Evolutionary conservation across 2,113 vertebrate genomes (phyloP).

Genomic region (Crotalus helleri): DNA sequence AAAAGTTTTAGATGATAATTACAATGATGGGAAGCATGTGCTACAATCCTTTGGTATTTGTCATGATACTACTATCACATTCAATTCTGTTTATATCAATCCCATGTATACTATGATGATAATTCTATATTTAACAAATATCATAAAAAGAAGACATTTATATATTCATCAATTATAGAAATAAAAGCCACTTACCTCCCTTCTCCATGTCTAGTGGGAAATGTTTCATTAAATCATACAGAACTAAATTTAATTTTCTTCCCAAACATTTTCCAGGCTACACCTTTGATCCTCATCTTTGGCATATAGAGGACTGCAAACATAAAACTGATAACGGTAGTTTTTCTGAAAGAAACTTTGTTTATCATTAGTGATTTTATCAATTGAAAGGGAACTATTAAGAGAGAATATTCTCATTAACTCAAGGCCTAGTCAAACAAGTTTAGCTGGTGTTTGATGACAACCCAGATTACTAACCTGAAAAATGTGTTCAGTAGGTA

Average conservation of each 20-base stretch:
- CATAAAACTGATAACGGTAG: not conserved
- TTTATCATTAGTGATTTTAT: not conserved
- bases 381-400: not conserved
- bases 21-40: constrained; percentile 44
- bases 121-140: constrained; percentile 48
- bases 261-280: not conserved
- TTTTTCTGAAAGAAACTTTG: not conserved
- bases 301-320: not conserved
- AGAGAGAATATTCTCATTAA: not conserved
- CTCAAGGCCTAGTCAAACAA: not conserved
- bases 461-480: not conserved
- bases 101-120: constrained; percentile 31
- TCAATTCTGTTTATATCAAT: constrained; percentile 45
- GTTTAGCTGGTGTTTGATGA: not conserved
- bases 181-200: constrained; percentile 13
- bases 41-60: constrained; percentile 46
- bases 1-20: constrained; percentile 60
- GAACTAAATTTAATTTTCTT: constrained; percentile 36
- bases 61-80: constrained; percentile 49
- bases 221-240: constrained; percentile 36
- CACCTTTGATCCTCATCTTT: not conserved
- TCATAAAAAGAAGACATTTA: constrained; percentile 48
- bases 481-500: not conserved
- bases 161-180: not conserved
- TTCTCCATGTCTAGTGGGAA: constrained; percentile 22